Evolutionary conservation across 37 sponge, comb jelly and placozoan species (phyloP).

Genomic region (Dysidea cf. avara): DNA sequence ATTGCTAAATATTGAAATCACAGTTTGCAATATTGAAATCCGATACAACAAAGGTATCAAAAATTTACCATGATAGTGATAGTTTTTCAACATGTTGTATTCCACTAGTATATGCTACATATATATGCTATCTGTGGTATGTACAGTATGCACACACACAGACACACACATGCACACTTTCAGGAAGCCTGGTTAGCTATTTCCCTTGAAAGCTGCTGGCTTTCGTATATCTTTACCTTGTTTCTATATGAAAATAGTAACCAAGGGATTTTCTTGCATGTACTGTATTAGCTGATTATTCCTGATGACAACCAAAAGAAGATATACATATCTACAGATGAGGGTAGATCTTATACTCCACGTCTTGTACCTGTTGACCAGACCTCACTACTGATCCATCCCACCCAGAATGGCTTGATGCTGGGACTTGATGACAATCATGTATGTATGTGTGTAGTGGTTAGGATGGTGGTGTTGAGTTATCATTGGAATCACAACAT

Average conservation of each 20-base stretch:
- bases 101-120: no score
- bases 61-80: no score
- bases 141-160: not conserved
- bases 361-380: conserved; percentile 34
- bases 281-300: conserved; percentile 68
- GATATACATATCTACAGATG: conserved; percentile 57
- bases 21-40: no score
- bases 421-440: conserved; percentile 22
- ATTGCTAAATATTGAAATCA: no score
- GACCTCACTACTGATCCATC: conserved; percentile 35
- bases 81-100: no score
- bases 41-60: no score
- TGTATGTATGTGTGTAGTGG: not conserved
- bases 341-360: conserved; percentile 32
- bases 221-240: no score
- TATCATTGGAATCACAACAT: no score
- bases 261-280: no score
- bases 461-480: no score
- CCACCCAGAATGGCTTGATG: conserved; percentile 12
- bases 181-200: not conserved
- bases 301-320: conserved; percentile 6
- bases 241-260: no score
- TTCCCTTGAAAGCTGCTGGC: no score
- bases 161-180: conserved; percentile 27
- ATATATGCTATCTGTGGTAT: not conserved